These are phyloP conservation scores for Panagrolaimus sp. DNA, from an alignment of 1,140 invertebrate species.

Conservation along the genomic window DNA sequence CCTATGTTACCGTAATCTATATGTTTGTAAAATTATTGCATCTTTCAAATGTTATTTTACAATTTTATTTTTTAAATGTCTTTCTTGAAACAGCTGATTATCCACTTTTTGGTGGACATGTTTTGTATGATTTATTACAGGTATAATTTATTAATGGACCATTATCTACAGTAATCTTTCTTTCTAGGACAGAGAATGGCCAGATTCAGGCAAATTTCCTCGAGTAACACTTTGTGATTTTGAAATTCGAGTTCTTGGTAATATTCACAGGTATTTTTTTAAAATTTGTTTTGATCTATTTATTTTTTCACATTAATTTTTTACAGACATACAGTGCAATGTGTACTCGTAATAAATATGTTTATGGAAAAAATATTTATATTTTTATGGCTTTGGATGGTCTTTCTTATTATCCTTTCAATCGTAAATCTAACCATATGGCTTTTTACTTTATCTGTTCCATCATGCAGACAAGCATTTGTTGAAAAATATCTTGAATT, in stretches of 20 bases:
- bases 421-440: conserved; percentile 53
- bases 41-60: conserved; percentile 63
- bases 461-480: conserved; percentile 51
- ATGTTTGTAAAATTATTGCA: conserved; percentile 63
- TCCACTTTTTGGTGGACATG: conserved; percentile 63
- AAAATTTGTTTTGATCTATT: conserved; percentile 51
- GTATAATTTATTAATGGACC: conserved; percentile 25
- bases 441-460: conserved; percentile 50
- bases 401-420: conserved; percentile 51
- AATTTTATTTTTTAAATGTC: conserved; percentile 63
- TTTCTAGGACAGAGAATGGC: conserved; percentile 56
- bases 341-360: conserved; percentile 57
- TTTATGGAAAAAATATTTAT: conserved; percentile 60
- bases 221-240: conserved; percentile 62
- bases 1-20: conserved; percentile 62
- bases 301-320: conserved; percentile 6
- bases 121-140: conserved; percentile 61
- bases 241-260: conserved; percentile 61
- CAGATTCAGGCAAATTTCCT: conserved; percentile 61
- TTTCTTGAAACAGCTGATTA: conserved; percentile 63
- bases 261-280: conserved; percentile 55
- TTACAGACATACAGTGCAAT: conserved; percentile 38
- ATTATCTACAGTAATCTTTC: neutral
- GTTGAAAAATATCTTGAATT: conserved; percentile 52
- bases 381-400: conserved; percentile 59